These are phyloP conservation scores for Loriculus beryllinus DNA, from an alignment of 2,797 vertebrate genomes.

Conservation along the genomic window DNA sequence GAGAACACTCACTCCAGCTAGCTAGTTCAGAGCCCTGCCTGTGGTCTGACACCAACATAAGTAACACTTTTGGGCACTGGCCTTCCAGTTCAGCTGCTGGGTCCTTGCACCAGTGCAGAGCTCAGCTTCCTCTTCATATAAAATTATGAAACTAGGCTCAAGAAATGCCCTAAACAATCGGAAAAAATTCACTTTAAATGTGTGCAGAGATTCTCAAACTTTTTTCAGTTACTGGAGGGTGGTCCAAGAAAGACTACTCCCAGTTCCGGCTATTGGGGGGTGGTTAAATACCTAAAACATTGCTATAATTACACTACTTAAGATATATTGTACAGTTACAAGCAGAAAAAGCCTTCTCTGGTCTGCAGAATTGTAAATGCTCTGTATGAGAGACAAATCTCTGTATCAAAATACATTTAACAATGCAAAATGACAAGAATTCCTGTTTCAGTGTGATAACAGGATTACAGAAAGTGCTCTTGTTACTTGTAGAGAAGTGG, in stretches of 20 bases:
- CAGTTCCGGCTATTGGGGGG: neutral
- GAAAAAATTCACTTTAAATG: neutral
- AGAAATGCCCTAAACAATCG: neutral
- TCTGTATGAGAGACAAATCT: neutral
- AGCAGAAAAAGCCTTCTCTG: neutral
- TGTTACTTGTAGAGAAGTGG: neutral
- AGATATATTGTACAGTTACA: neutral
- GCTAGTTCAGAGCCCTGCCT: neutral
- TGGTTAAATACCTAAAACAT: neutral
- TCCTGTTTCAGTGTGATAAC: constrained; percentile 36
- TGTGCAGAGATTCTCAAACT: neutral
- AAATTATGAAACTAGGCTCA: neutral
- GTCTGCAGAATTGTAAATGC: neutral
- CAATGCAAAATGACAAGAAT: neutral
- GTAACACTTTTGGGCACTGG: neutral
- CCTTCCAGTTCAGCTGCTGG: neutral
- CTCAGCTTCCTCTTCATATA: neutral
- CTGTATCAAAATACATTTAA: constrained; percentile 14
- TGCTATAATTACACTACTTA: neutral
- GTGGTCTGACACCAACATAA: neutral
- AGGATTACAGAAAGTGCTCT: constrained; percentile 24
- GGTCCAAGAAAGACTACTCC: neutral
- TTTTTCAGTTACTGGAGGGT: neutral
- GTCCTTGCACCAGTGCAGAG: neutral
- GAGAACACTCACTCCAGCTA: neutral